Conservation (phyloP, 2,888 invertebrate species). For the Chymomyza caudatula region DNA sequence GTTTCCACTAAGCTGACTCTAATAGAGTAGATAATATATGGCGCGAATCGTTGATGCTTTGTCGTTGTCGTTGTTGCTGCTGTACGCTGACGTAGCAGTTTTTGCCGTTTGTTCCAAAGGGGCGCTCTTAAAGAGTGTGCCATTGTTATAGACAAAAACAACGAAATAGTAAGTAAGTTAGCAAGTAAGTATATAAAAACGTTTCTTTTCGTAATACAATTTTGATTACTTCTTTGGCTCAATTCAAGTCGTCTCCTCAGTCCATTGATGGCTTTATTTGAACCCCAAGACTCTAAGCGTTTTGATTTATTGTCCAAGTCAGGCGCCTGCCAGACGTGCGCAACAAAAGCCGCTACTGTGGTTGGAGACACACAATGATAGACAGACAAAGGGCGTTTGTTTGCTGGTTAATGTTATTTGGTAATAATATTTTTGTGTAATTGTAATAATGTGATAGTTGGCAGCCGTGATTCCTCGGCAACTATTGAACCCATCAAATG, state of each 20-base stretch:
- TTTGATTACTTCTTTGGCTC: conserved; percentile 67
- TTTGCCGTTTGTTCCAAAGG: conserved; percentile 36
- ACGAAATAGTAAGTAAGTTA: conserved; percentile 13
- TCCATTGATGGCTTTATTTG: conserved; percentile 60
- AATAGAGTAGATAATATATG: conserved; percentile 68
- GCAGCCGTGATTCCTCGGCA: conserved; percentile 32
- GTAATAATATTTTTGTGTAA: conserved; percentile 51
- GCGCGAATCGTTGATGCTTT: conserved; percentile 41
- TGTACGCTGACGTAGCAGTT: conserved; percentile 54
- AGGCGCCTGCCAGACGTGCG: conserved; percentile 15
- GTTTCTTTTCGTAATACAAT: conserved; percentile 71
- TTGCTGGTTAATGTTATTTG: conserved; percentile 43
- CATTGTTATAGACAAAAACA: conserved; percentile 40
- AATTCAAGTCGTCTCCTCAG: conserved; percentile 15
- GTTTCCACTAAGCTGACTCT: conserved; percentile 29
- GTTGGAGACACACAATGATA: conserved; percentile 2
- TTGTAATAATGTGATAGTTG: conserved; percentile 52
- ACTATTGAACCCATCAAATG: conserved; percentile 4
- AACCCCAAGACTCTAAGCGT: conserved; percentile 22
- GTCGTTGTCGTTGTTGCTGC: conserved; percentile 3
- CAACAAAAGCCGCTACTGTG: conserved; percentile 36
- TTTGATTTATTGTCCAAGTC: conserved; percentile 53
- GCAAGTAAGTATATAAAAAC: conserved; percentile 48
- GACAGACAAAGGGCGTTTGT: conserved; percentile 9
- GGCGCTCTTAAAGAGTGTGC: conserved; percentile 16